phyloP scores from a whole-genome alignment of 2,888 invertebrate species.

The Brachylomia viminalis region DNA sequence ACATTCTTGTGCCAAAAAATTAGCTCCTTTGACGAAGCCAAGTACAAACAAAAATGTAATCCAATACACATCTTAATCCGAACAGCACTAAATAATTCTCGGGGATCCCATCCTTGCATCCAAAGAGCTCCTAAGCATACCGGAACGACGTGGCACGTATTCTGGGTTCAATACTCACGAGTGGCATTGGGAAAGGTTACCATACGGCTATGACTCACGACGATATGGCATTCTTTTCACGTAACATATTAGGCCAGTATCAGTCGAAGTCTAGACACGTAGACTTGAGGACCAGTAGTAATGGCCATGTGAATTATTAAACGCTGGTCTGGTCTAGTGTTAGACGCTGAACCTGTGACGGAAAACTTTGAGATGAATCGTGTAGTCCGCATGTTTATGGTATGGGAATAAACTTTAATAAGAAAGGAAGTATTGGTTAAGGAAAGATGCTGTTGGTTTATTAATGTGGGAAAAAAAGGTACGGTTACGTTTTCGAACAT shows the following conservation, averaged over 20 bases:
- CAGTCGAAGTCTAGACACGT: slow-evolving; percentile 34
- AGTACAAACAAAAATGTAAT: neutral
- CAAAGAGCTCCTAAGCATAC: slow-evolving; percentile 25
- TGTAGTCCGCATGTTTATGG: slow-evolving; percentile 16
- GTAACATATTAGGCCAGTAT: slow-evolving; percentile 53
- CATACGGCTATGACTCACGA: slow-evolving; percentile 23
- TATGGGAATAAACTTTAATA: slow-evolving; percentile 34
- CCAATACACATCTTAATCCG: slow-evolving; percentile 2
- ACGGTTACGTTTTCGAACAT: neutral
- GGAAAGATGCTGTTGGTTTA: slow-evolving; percentile 24
- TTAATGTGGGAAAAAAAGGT: neutral
- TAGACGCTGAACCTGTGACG: slow-evolving; percentile 18
- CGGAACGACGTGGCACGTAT: slow-evolving; percentile 37
- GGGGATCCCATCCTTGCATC: slow-evolving; percentile 36
- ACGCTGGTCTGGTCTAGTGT: slow-evolving; percentile 17
- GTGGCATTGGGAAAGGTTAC: slow-evolving; percentile 26
- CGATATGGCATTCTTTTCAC: slow-evolving; percentile 51
- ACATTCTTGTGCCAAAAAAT: neutral
- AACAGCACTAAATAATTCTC: slow-evolving; percentile 49
- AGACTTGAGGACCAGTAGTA: slow-evolving; percentile 40
- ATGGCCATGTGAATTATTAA: slow-evolving; percentile 50
- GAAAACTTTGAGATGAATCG: slow-evolving; percentile 21
- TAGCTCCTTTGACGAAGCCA: neutral
- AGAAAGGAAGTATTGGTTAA: slow-evolving; percentile 6
- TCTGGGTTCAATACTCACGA: slow-evolving; percentile 37